Evolutionary conservation across 2,888 invertebrate species (phyloP).

Genomic region (Loripinus fragilis): DNA sequence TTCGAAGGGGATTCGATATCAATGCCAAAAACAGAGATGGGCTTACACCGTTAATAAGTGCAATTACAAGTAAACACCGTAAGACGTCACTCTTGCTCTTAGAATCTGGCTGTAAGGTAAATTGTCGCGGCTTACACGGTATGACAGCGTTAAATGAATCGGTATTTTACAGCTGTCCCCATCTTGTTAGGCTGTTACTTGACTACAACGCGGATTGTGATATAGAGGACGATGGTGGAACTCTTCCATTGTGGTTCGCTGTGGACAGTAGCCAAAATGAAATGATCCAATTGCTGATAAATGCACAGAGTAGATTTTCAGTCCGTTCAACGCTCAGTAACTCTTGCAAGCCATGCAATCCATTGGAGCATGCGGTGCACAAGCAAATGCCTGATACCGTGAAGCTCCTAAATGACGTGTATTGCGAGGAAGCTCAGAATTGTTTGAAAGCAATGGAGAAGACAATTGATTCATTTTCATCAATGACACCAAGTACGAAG

Average conservation of each 20-base stretch:
- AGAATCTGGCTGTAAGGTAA: constrained; percentile 72
- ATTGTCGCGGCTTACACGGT: constrained; percentile 71
- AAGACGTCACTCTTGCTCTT: constrained; percentile 70
- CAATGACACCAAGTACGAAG: constrained; percentile 31
- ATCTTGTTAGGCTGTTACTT: constrained; percentile 76
- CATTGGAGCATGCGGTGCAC: constrained; percentile 75
- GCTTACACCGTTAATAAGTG: constrained; percentile 75
- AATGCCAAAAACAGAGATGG: constrained; percentile 75
- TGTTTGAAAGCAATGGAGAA: constrained; percentile 38
- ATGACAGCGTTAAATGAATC: constrained; percentile 82
- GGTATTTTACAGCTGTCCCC: constrained; percentile 76
- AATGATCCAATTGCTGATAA: constrained; percentile 82
- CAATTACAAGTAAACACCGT: constrained; percentile 73
- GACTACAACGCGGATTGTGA: constrained; percentile 77
- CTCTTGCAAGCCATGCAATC: constrained; percentile 83
- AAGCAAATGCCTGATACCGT: constrained; percentile 69
- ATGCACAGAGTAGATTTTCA: constrained; percentile 97
- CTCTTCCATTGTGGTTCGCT: constrained; percentile 81
- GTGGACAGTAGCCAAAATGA: constrained; percentile 75
- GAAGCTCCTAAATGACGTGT: constrained; percentile 70
- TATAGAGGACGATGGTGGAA: constrained; percentile 77
- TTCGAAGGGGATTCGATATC: constrained; percentile 67
- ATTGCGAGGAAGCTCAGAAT: constrained; percentile 70
- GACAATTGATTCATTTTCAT: constrained; percentile 28
- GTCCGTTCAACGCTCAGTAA: constrained; percentile 91